phyloP scores from a whole-genome alignment of 2,113 vertebrate genomes.

The Notechis scutatus region DNA sequence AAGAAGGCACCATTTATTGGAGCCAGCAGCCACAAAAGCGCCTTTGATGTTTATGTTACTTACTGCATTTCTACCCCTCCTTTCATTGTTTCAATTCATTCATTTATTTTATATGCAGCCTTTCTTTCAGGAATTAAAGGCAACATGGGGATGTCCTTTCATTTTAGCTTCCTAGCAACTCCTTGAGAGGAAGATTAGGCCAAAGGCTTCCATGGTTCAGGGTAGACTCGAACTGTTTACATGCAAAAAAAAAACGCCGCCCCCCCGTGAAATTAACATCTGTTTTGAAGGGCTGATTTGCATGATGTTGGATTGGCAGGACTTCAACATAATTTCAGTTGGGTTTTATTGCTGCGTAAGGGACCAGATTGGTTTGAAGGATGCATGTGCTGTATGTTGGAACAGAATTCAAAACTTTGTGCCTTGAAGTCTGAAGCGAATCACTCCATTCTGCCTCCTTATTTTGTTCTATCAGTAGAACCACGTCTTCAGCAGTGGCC shows the following conservation, averaged over 20 bases:
- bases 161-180: not conserved
- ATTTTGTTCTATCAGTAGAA: not conserved
- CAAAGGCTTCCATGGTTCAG: not conserved
- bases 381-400: not conserved
- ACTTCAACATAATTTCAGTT: not conserved
- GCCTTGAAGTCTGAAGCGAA: not conserved
- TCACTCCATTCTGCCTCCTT: not conserved
- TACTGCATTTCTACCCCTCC: not conserved
- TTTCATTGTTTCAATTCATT: not conserved
- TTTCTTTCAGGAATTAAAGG: not conserved
- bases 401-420: not conserved
- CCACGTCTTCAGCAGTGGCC: not conserved
- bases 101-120: not conserved
- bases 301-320: not conserved
- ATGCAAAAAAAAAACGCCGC: too few species aligned
- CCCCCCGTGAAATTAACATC: not conserved
- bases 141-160: not conserved
- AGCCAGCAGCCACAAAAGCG: not conserved
- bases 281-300: not conserved
- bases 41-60: not conserved
- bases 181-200: not conserved
- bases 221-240: not conserved
- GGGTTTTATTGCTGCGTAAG: not conserved
- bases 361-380: not conserved
- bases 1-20: not conserved